Base-by-base conservation (phyloP, 1,140 invertebrate genomes). In the Zaprionus capensis region DNA sequence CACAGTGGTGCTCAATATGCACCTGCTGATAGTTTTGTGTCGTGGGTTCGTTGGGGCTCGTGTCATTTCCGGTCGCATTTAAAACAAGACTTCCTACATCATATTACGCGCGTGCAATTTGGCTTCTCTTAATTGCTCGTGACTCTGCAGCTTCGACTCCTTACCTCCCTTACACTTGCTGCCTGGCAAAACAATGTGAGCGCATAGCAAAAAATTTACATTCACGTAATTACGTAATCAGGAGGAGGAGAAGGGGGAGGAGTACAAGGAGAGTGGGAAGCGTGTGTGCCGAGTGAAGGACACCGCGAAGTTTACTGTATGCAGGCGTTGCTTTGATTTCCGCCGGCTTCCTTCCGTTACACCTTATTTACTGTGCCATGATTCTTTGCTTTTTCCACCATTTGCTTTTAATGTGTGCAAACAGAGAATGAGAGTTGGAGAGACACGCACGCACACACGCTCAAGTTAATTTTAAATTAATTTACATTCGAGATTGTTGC, bases 171-270 rank as follows among this genome's bases (percentile, higher is more conserved):
- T 17, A 5, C 46, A 14, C 22, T 34, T 51, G 56, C 36, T 14
- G 7, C 5, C 44, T 46, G 49, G 36, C 51, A 71, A 59, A 76
- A 72, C 74, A 62, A 59, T 71, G 67, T 41, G 22, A 61, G 55
- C 70, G 46, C 51, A 22, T 5, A 51, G 17, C 22, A 69, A 78
- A 71, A 77, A 71, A 87, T 80, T 61, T 80, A 71, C 71, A 78
- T 87, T 82, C 61, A 44, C 70, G 53, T 87, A 78, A 87, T 87
- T 82, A 82, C 83, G 77, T 78, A 87, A 82, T 82, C 77, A 86
- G 56, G 58, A 38, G 26, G 22, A 31, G 15, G 17, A 9, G 20
- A 2, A 15, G 15, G 9, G 9, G 41, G 59, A 24, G 7, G 12
- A 38, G 41, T 41, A 22, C 0, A 9, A 20, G 20, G 4, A 1